Base-by-base conservation (phyloP, 2,888 invertebrate species). In the Encarsia formosa region DNA sequence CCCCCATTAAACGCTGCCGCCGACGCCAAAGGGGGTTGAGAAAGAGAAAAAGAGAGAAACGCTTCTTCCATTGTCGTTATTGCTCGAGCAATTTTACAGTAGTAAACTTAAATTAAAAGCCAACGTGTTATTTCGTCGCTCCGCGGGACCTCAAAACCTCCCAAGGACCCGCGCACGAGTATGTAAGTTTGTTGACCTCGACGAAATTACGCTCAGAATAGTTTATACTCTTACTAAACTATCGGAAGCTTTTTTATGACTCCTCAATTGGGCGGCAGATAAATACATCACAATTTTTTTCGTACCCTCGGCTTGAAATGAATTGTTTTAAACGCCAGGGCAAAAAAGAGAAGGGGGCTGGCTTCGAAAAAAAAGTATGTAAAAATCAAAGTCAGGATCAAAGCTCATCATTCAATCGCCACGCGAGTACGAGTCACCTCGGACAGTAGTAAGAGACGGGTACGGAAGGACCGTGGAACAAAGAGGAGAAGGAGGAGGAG, bases 91-190 rank as follows among this genome's bases (percentile, higher is more conserved):
- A 70, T 71, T 70, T 71, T 68, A 71, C 70, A 68, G 69, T 70
- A 65, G 69, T 71, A 67, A 68, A 66, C 64, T 64, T 64, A 68
- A 69, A 69, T 70, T 68, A 68, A 64, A 66, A 61, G 60, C 59
- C 55, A 68, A 67, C 66, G 63, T 68, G 64, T 65, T 65, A 67
- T 65, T 69, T 66, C 4, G 9, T 11, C 15, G 13, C 19, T 19
- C 11, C 11, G 19, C 16, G 0, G 4, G 4, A 19, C 13, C 13
- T 37, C 20, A 11, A 4, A 1, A 13, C 20, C n/a, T 37, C n/a
- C 20, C 13, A 11, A 41, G 24, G 8, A 20, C 34, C 16, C 20
- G 31, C 37, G 32, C 32, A 20, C 32, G 26, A 29, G 18, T 22
- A n/a, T n/a, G n/a, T n/a, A n/a, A n/a, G n/a, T n/a, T n/a, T n/a